Conservation (phyloP, 2,888 invertebrate species). For the Lepidochrysops patricia region DNA sequence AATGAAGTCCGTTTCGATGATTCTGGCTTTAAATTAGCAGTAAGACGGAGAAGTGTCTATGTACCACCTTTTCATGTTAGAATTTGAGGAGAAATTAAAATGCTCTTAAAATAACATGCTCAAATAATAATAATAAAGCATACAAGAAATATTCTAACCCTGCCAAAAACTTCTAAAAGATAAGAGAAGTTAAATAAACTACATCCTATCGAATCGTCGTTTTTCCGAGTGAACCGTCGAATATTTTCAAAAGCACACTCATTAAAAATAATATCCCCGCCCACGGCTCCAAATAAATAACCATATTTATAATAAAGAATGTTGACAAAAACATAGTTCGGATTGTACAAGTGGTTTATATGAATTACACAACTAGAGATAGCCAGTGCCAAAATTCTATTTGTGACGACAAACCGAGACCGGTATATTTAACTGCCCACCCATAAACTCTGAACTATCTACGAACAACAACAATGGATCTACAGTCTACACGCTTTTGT, state of each 20-base stretch:
- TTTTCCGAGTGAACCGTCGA: not conserved
- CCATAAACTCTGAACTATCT: constrained; percentile 69
- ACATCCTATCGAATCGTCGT: no score
- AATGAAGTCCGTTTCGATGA: no score
- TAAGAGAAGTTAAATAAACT: no score
- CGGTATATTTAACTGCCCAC: constrained; percentile 70
- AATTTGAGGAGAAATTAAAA: no score
- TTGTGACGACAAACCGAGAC: constrained; percentile 71
- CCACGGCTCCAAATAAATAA: constrained; percentile 3
- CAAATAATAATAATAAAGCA: no score
- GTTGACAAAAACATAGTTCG: constrained; percentile 45
- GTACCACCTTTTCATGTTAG: no score
- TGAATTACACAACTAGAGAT: constrained; percentile 71
- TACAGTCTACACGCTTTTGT: constrained; percentile 4
- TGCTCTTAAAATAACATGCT: no score
- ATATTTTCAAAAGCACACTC: not conserved
- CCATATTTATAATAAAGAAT: constrained; percentile 34
- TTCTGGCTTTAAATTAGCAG: no score
- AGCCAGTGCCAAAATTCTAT: constrained; percentile 74
- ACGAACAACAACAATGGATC: constrained; percentile 30
- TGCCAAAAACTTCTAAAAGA: no score
- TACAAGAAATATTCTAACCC: no score
- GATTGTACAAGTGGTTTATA: constrained; percentile 65
- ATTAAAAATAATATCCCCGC: constrained; percentile 20
- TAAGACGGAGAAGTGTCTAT: no score